Conservation (phyloP, 1,140 invertebrate genomes). For the Drosophila bipectinata region DNA sequence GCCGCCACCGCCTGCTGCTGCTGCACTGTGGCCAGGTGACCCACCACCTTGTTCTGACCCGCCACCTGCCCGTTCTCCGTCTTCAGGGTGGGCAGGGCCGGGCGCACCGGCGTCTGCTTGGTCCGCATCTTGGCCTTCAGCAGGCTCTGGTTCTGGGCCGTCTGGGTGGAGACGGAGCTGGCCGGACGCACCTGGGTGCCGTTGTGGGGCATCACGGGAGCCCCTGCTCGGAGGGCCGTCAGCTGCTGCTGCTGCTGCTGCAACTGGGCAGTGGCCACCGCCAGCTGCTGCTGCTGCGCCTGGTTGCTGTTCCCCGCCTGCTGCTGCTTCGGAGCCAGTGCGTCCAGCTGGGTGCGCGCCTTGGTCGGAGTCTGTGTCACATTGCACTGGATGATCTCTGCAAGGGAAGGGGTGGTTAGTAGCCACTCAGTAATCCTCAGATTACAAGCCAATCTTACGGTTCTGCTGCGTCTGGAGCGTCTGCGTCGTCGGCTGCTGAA, state of each 20-base stretch:
- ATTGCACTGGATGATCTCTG: slow-evolving; percentile 83
- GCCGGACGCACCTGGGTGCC: slow-evolving; percentile 88
- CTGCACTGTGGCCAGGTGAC: slow-evolving; percentile 43
- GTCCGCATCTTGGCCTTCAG: slow-evolving; percentile 80
- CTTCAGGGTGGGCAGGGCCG: slow-evolving; percentile 86
- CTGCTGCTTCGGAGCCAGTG: slow-evolving; percentile 67
- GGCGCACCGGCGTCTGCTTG: slow-evolving; percentile 85
- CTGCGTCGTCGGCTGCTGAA: slow-evolving; percentile 88
- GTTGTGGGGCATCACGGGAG: slow-evolving; percentile 86
- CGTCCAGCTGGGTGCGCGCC: slow-evolving; percentile 69
- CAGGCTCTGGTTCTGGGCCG: slow-evolving; percentile 84
- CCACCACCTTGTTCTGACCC: slow-evolving; percentile 85
- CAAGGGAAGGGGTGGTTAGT: not conserved
- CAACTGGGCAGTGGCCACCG: slow-evolving; percentile 54
- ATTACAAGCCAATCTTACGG: slow-evolving; percentile 56
- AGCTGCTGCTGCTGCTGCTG: slow-evolving; percentile 67
- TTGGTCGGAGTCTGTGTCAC: slow-evolving; percentile 77
- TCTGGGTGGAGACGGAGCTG: slow-evolving; percentile 90
- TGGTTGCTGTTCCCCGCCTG: slow-evolving; percentile 34
- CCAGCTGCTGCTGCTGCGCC: slow-evolving; percentile 58
- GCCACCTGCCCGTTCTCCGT: slow-evolving; percentile 86
- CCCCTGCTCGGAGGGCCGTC: slow-evolving; percentile 54
- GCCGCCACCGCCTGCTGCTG: slow-evolving; percentile 57
- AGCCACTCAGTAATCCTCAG: slow-evolving; percentile 14
- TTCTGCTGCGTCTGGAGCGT: slow-evolving; percentile 78